Evolutionary conservation across 2,888 invertebrate species (phyloP).

Genomic region (Nemurella pictetii): DNA sequence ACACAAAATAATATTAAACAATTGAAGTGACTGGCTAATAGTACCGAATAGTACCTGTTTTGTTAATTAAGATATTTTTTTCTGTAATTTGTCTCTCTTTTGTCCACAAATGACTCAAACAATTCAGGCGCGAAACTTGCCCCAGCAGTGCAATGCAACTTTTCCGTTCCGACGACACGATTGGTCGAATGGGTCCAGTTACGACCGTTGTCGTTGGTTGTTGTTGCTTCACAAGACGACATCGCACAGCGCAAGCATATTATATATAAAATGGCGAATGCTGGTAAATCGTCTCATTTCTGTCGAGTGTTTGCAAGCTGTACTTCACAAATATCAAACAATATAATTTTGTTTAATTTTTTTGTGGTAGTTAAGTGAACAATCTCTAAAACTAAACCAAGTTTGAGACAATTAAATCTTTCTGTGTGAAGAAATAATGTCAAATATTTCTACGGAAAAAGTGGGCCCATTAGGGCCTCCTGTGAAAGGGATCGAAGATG

Average conservation of each 20-base stretch:
- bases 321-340: not conserved
- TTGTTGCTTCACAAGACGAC: not conserved
- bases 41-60: too few relatives aligned
- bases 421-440: slow-evolving; percentile 2
- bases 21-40: too few relatives aligned
- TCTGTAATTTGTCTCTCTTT: not conserved
- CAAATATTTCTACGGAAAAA: slow-evolving; percentile 1
- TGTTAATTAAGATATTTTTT: not conserved
- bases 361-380: slow-evolving; percentile 13
- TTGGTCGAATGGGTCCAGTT: not conserved
- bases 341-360: slow-evolving; percentile 1
- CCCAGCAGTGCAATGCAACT: slow-evolving; percentile 2
- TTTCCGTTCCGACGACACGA: not conserved
- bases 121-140: not conserved
- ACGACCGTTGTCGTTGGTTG: not conserved
- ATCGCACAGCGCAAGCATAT: not conserved
- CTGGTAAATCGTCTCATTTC: not conserved
- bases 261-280: slow-evolving; percentile 1
- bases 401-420: not conserved
- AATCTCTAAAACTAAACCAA: not conserved
- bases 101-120: not conserved
- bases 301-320: not conserved
- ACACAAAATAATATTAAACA: too few relatives aligned
- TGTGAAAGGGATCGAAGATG: slow-evolving; percentile 18
- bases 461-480: slow-evolving; percentile 5